These are phyloP conservation scores for Patiria pectinifera DNA, from an alignment of 53 echinoderm and acorn worm genomes.

Conservation along the genomic window DNA sequence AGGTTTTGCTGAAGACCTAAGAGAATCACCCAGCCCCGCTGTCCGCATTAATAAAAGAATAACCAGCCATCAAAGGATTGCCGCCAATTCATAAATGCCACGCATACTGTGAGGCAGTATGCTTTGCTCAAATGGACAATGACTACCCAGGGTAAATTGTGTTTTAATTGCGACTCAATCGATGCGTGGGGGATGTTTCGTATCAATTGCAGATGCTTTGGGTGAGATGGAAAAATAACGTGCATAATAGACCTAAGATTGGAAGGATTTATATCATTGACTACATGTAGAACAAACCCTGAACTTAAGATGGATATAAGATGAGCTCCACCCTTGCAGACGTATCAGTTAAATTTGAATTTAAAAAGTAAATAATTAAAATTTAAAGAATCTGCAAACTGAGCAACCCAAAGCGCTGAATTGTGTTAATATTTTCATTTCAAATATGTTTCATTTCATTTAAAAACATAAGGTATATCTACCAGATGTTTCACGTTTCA, in stretches of 20 bases:
- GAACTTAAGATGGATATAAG: no score
- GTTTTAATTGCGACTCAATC: background rate
- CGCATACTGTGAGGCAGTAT: background rate
- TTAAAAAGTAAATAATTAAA: no score
- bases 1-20: background rate
- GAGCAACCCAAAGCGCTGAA: no score
- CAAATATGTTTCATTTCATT: no score
- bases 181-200: background rate
- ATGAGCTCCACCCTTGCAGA: no score
- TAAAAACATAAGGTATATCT: no score
- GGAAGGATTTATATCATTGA: background rate
- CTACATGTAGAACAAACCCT: no score
- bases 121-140: constrained; percentile 1
- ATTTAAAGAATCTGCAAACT: no score
- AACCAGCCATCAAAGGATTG: constrained; percentile 31
- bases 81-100: constrained; percentile 49
- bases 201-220: background rate
- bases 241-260: background rate
- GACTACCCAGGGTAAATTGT: background rate
- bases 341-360: no score
- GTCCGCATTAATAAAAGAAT: constrained; percentile 18
- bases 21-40: background rate
- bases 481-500: no score
- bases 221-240: background rate
- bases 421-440: no score